Percentiles rank a stretch among this genome's conserved stretches.
These are phyloP conservation scores for Drosophila subpulchrella DNA, from an alignment of 1,140 invertebrate species.

Conservation along the genomic window DNA sequence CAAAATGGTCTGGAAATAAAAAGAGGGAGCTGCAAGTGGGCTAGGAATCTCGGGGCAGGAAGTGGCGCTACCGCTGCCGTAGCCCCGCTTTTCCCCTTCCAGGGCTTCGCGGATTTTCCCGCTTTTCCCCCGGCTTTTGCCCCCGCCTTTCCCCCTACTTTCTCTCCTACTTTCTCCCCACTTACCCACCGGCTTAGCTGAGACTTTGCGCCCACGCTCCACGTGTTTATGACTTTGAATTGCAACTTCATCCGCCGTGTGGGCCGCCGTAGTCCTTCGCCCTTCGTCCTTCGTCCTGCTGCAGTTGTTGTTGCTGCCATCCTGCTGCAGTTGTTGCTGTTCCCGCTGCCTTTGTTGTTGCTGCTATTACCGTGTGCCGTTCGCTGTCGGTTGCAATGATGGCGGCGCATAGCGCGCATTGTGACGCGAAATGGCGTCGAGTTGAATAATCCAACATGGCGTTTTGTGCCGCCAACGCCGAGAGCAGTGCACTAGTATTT, in stretches of 20 bases:
- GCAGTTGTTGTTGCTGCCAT: conserved; percentile 4
- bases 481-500: conserved; percentile 38
- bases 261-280: conserved; percentile 23
- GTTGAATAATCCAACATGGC: conserved; percentile 82
- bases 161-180: not conserved
- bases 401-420: conserved; percentile 78
- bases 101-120: conserved; percentile 9
- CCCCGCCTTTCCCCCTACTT: not conserved
- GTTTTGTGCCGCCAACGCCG: conserved; percentile 68
- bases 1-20: conserved; percentile 52
- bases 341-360: conserved; percentile 4
- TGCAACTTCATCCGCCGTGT: conserved; percentile 77
- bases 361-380: conserved; percentile 35
- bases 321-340: conserved; percentile 3
- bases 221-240: conserved; percentile 83
- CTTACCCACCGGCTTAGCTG: conserved; percentile 67
- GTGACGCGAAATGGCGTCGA: conserved; percentile 81
- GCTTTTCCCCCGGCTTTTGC: conserved; percentile 5
- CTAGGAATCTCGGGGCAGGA: conserved; percentile 57
- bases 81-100: not conserved
- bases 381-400: conserved; percentile 78
- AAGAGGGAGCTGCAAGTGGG: not conserved
- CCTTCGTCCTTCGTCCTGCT: conserved; percentile 6
- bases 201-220: conserved; percentile 80
- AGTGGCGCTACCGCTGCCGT: conserved; percentile 42